Evolutionary conservation across 2,888 invertebrate species (phyloP).

Genomic region (Anoplius nigerrimus): DNA sequence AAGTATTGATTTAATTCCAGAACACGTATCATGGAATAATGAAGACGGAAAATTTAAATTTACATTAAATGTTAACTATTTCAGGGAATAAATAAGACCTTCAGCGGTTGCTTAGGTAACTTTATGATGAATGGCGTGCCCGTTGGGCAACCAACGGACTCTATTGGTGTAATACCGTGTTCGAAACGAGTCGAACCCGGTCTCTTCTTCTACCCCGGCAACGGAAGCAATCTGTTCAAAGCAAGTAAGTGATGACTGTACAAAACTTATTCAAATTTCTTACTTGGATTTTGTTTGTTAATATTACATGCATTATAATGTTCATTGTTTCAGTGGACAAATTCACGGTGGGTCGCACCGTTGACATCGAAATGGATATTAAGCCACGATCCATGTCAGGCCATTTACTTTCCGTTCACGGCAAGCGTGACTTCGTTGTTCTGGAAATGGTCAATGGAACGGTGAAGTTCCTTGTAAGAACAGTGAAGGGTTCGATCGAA

Average conservation of each 20-base stretch:
- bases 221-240: slow-evolving; percentile 82
- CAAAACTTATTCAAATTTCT: not conserved
- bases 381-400: slow-evolving; percentile 91
- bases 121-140: slow-evolving; percentile 83
- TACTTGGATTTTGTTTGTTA: not conserved
- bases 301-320: not conserved
- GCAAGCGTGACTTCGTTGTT: slow-evolving; percentile 87
- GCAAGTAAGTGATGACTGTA: slow-evolving; percentile 75
- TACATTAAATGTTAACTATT: not conserved
- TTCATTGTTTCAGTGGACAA: slow-evolving; percentile 78
- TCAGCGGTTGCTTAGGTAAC: slow-evolving; percentile 90
- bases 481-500: slow-evolving; percentile 85
- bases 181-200: slow-evolving; percentile 87
- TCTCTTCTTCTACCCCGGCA: slow-evolving; percentile 87
- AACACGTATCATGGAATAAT: too few species aligned
- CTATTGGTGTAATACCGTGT: slow-evolving; percentile 85
- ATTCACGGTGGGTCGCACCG: slow-evolving; percentile 86
- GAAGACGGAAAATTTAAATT: slow-evolving; percentile 1
- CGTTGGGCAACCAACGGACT: slow-evolving; percentile 79
- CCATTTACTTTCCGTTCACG: slow-evolving; percentile 90
- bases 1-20: slow-evolving; percentile 38
- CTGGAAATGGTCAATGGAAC: slow-evolving; percentile 92
- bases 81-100: slow-evolving; percentile 81
- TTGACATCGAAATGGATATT: slow-evolving; percentile 89
- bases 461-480: slow-evolving; percentile 88